These are phyloP conservation scores for Plumapathes pennacea DNA, from an alignment of 92 coral and sea anemone genomes.

Conservation along the genomic window DNA sequence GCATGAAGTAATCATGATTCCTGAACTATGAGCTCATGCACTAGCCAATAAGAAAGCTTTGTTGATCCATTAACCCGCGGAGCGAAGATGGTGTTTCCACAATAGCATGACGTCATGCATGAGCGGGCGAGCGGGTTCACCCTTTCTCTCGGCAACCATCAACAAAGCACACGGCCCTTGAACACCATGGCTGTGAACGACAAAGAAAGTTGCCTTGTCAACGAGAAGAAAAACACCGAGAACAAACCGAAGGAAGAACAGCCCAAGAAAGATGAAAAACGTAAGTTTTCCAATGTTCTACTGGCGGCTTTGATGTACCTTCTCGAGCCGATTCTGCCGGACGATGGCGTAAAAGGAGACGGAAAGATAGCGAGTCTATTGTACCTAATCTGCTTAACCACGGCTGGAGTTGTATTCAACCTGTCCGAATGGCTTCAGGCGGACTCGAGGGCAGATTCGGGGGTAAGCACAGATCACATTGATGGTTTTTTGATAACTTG, in stretches of 20 bases:
- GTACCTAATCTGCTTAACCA: slow-evolving; percentile 91
- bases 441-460: slow-evolving; percentile 82
- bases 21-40: slow-evolving; percentile 85
- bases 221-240: slow-evolving; percentile 63
- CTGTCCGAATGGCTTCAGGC: slow-evolving; percentile 93
- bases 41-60: slow-evolving; percentile 72
- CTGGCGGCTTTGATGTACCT: slow-evolving; percentile 67
- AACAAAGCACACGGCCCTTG: slow-evolving; percentile 40
- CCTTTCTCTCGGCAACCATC: slow-evolving; percentile 49
- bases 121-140: slow-evolving; percentile 47
- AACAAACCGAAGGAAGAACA: slow-evolving; percentile 47
- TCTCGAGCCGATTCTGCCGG: slow-evolving; percentile 79
- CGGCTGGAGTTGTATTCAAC: slow-evolving; percentile 94
- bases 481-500: slow-evolving; percentile 96
- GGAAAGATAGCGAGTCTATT: slow-evolving; percentile 93
- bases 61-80: slow-evolving; percentile 60
- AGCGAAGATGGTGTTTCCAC: slow-evolving; percentile 44
- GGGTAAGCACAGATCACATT: slow-evolving; percentile 92
- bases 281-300: slow-evolving; percentile 38
- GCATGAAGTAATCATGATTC: slow-evolving; percentile 97
- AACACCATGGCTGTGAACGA: slow-evolving; percentile 65
- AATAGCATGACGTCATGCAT: slow-evolving; percentile 71
- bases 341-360: slow-evolving; percentile 92
- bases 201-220: slow-evolving; percentile 66
- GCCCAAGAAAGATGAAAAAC: slow-evolving; percentile 42